A percentile compares a stretch with the other conserved stretches of the same genome.
These are phyloP conservation scores for Ichneumoninae sp. DNA, from an alignment of 2,888 invertebrate genomes.

Conservation along the genomic window DNA sequence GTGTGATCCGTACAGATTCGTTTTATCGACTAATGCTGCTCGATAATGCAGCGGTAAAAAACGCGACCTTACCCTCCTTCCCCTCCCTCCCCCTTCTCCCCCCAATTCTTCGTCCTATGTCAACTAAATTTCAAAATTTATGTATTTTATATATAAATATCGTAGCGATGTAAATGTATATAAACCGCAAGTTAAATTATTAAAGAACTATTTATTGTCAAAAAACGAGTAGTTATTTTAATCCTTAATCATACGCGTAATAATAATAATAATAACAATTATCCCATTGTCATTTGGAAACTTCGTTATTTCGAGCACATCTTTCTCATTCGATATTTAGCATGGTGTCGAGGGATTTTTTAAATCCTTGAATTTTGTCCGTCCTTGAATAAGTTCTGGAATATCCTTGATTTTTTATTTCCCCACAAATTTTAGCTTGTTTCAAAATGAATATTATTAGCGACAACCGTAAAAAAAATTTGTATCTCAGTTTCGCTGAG, in stretches of 20 bases:
- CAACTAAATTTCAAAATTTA: slow-evolving; percentile 57
- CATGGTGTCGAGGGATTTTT: not conserved
- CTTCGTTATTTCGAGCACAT: not conserved
- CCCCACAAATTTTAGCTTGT: too few species aligned
- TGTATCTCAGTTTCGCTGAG: too few species aligned
- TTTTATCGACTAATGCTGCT: slow-evolving; percentile 37
- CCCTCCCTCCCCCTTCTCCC: too few species aligned
- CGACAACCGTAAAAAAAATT: too few species aligned
- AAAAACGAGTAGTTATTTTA: slow-evolving; percentile 45
- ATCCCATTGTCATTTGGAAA: not conserved
- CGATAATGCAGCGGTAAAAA: slow-evolving; percentile 29
- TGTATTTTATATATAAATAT: slow-evolving; percentile 76
- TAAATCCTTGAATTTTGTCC: too few species aligned
- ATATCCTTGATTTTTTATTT: too few species aligned
- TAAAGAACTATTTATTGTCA: slow-evolving; percentile 82
- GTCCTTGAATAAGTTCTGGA: too few species aligned
- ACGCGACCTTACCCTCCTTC: slow-evolving; percentile 4
- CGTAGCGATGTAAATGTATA: slow-evolving; percentile 73
- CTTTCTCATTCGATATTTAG: slow-evolving; percentile 17
- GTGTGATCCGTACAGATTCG: slow-evolving; percentile 26
- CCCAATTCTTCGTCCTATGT: slow-evolving; percentile 31
- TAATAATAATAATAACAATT: not conserved
- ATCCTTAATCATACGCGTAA: not conserved
- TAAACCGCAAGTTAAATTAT: slow-evolving; percentile 80
- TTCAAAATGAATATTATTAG: too few species aligned